Conservation (phyloP, 1,140 invertebrate species). For the Scaptomyza graminum region DNA sequence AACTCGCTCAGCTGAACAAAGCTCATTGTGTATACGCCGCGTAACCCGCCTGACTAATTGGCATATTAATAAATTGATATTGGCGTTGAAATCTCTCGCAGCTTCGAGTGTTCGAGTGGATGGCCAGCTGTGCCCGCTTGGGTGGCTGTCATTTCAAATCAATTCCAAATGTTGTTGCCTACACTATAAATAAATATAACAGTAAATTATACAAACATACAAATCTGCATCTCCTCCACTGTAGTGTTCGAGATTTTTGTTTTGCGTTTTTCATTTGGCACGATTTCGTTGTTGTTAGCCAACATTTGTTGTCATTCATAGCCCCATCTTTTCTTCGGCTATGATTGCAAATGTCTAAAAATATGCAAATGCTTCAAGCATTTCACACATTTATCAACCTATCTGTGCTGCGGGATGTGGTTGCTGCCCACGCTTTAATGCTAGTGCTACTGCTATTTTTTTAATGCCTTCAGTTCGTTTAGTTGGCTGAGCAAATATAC, state of each 20-base stretch:
- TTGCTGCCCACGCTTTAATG: constrained; percentile 7
- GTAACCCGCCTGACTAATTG: constrained; percentile 53
- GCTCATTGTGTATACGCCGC: constrained; percentile 58
- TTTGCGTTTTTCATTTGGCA: constrained; percentile 21
- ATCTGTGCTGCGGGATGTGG: neutral
- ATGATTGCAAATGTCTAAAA: constrained; percentile 33
- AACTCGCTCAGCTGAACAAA: constrained; percentile 8
- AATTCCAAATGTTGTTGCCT: constrained; percentile 33
- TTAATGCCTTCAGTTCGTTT: constrained; percentile 35
- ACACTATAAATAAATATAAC: constrained; percentile 39
- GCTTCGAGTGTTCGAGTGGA: constrained; percentile 30
- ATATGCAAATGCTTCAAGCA: constrained; percentile 36
- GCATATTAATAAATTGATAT: constrained; percentile 70
- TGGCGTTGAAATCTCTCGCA: constrained; percentile 40
- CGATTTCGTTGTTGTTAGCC: constrained; percentile 33
- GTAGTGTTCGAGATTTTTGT: neutral
- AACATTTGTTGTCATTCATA: constrained; percentile 23
- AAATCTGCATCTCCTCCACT: too few species aligned
- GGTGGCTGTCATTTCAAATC: constrained; percentile 47
- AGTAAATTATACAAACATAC: constrained; percentile 4
- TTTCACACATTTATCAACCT: constrained; percentile 70
- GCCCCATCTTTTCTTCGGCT: constrained; percentile 6
- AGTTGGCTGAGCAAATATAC: constrained; percentile 2
- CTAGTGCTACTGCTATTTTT: constrained; percentile 19
- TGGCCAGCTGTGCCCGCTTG: constrained; percentile 43